Percentiles rank a stretch among this genome's conserved stretches.
phyloP scores from a whole-genome alignment of 2,888 invertebrate genomes.

The Agrypnus murinus region DNA sequence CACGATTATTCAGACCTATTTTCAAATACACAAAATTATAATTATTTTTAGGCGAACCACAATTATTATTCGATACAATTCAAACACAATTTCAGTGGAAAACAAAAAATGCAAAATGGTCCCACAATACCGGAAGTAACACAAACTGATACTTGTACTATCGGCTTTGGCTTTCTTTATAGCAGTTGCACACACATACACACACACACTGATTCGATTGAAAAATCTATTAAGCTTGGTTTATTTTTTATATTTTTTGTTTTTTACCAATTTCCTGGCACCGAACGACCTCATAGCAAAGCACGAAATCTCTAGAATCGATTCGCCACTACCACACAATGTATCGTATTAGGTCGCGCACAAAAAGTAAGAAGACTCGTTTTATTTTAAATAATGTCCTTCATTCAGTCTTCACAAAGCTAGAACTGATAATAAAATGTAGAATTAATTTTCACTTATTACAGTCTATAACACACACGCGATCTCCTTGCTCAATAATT shows the following conservation, averaged over 20 bases:
- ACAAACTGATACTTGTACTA: conserved; percentile 30
- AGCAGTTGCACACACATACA: no score
- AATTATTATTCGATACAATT: no score
- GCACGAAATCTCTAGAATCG: conserved; percentile 45
- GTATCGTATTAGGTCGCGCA: conserved; percentile 25
- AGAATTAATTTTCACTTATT: conserved; percentile 9
- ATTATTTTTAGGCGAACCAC: conserved; percentile 11
- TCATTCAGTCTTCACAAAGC: conserved; percentile 34
- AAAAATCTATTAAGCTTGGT: conserved; percentile 29
- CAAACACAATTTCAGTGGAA: no score
- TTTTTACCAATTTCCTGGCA: conserved; percentile 40
- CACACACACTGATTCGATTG: conserved; percentile 8
- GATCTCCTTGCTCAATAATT: not conserved
- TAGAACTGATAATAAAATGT: conserved; percentile 30
- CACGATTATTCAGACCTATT: no score
- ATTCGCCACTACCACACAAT: conserved; percentile 40
- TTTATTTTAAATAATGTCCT: conserved; percentile 19
- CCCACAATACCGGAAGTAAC: conserved; percentile 27
- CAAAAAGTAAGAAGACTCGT: conserved; percentile 21
- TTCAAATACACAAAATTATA: no score
- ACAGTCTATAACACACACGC: conserved; percentile 14
- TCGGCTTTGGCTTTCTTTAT: conserved; percentile 14
- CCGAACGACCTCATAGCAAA: conserved; percentile 34
- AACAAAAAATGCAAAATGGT: conserved; percentile 29
- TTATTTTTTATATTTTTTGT: conserved; percentile 31